These are phyloP conservation scores for Danaus melanippus DNA, from an alignment of 1,140 invertebrate genomes.

Conservation along the genomic window DNA sequence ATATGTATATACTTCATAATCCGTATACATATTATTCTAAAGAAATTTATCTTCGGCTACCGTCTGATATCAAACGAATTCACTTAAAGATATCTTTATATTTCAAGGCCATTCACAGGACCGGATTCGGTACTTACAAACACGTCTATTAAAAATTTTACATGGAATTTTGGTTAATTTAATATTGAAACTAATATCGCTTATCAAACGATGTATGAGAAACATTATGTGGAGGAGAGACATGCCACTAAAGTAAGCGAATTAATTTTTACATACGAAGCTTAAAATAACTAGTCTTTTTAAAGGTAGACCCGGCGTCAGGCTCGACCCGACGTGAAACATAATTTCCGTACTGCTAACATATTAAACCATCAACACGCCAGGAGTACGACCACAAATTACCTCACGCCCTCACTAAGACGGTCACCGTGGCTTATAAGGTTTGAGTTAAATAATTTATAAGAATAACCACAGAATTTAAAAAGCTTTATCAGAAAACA, in stretches of 20 bases:
- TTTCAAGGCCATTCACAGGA: conserved; percentile 29
- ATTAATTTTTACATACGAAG: conserved; percentile 57
- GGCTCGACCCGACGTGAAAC: conserved; percentile 31
- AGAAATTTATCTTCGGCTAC: no score
- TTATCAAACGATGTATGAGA: no score
- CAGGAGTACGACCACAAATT: conserved; percentile 68
- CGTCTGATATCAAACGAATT: no score
- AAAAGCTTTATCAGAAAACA: background rate
- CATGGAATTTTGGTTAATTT: no score
- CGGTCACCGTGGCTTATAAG: no score
- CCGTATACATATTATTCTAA: no score
- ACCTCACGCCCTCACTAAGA: conserved; percentile 31
- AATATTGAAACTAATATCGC: no score
- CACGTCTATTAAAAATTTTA: no score
- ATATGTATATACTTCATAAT: no score
- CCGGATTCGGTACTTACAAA: conserved; percentile 25
- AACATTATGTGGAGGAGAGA: conserved; percentile 37
- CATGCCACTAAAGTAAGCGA: conserved; percentile 51
- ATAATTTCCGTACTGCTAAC: conserved; percentile 69
- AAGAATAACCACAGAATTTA: no score
- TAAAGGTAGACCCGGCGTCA: conserved; percentile 55
- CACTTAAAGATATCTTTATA: conserved; percentile 1
- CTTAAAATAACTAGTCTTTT: conserved; percentile 69
- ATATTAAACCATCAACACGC: conserved; percentile 64
- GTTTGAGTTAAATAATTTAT: no score